Percentiles rank a stretch among this genome's conserved stretches.
Conservation (phyloP, 2,797 vertebrate genomes). For the Carduelis carduelis region DNA sequence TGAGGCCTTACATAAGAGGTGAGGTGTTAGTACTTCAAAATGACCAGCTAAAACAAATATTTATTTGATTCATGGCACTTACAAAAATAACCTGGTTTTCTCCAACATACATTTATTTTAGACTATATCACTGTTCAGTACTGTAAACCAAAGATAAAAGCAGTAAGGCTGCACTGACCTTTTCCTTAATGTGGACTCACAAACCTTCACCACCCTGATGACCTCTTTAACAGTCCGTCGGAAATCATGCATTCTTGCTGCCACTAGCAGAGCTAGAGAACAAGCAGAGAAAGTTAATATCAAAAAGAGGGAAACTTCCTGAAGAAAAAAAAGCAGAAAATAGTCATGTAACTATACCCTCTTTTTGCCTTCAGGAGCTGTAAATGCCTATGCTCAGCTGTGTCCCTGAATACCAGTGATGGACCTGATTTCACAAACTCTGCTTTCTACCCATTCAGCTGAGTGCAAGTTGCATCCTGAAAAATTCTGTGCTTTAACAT, state of each 20-base stretch:
- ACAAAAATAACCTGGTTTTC: not conserved
- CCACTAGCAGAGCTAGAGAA: slow-evolving; percentile 88
- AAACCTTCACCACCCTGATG: slow-evolving; percentile 94
- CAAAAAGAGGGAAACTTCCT: not conserved
- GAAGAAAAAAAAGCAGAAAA: slow-evolving; percentile 1
- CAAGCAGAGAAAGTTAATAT: slow-evolving; percentile 8
- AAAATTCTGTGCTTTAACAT: not conserved
- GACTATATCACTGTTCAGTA: not conserved
- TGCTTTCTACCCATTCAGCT: not conserved
- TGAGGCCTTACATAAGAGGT: not conserved
- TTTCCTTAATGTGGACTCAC: slow-evolving; percentile 90
- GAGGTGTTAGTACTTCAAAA: not conserved
- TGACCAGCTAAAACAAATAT: not conserved
- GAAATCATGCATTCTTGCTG: slow-evolving; percentile 94
- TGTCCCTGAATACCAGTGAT: not conserved
- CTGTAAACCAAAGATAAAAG: not conserved
- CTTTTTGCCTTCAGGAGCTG: not conserved
- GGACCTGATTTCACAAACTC: not conserved
- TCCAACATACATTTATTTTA: not conserved
- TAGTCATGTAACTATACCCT: not conserved
- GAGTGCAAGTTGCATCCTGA: not conserved
- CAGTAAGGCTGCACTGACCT: slow-evolving; percentile 76
- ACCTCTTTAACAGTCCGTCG: slow-evolving; percentile 92
- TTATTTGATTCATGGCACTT: not conserved
- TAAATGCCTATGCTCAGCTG: not conserved